phyloP scores from a whole-genome alignment of 2,113 vertebrate species.

The Gasterosteus nipponicus region DNA sequence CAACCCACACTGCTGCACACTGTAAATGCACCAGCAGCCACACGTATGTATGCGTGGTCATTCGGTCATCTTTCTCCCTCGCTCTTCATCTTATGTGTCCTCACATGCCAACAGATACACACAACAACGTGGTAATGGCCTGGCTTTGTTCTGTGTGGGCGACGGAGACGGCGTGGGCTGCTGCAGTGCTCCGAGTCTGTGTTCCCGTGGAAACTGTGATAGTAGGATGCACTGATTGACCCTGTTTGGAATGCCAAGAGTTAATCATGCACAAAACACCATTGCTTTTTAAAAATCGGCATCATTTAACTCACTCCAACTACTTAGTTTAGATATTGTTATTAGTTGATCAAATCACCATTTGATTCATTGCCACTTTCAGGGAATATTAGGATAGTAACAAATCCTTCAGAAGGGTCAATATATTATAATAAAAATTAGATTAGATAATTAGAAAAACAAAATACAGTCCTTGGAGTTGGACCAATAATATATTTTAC shows the following conservation, averaged over 20 bases:
- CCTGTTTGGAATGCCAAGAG: slow-evolving; percentile 50
- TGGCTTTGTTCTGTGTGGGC: slow-evolving; percentile 53
- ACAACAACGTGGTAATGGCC: slow-evolving; percentile 17
- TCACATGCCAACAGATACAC: slow-evolving; percentile 24
- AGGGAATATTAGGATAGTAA: background rate
- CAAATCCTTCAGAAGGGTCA: background rate
- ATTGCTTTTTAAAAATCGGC: slow-evolving; percentile 19
- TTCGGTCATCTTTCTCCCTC: background rate
- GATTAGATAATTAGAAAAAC: background rate
- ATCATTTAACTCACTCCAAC: background rate
- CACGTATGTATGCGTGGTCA: background rate
- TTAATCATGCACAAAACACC: slow-evolving; percentile 12
- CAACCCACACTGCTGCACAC: background rate
- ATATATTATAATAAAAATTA: background rate
- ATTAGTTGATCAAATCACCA: background rate
- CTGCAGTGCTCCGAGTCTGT: slow-evolving; percentile 38
- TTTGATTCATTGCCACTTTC: background rate
- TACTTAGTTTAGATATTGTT: background rate
- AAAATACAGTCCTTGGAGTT: background rate
- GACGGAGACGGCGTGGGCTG: slow-evolving; percentile 37
- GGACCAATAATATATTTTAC: background rate
- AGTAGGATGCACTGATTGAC: slow-evolving; percentile 41
- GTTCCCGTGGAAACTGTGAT: slow-evolving; percentile 69
- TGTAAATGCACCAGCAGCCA: slow-evolving; percentile 6
- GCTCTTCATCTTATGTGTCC: background rate